Conservation (phyloP, 2,888 invertebrate genomes). For the Steromphala cineraria region DNA sequence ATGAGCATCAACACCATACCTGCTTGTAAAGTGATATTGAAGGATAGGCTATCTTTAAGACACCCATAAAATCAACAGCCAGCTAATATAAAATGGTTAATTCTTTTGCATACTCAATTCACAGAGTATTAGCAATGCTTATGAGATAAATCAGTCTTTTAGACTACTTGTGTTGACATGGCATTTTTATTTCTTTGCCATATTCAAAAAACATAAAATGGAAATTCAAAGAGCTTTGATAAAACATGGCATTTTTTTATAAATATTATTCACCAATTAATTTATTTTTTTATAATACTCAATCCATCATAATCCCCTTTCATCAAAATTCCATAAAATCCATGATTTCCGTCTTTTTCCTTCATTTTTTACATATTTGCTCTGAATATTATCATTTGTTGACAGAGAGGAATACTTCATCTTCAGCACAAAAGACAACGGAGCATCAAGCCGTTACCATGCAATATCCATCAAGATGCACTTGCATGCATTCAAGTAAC, state of each 20-base stretch:
- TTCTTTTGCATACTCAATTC: neutral
- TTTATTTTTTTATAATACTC: neutral
- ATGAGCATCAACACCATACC: too few relatives aligned
- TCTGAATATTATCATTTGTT: too few relatives aligned
- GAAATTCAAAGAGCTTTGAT: neutral
- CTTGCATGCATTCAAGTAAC: neutral
- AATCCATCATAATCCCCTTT: neutral
- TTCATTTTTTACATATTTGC: neutral
- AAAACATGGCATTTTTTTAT: neutral
- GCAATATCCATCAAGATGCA: neutral
- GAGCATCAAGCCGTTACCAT: neutral
- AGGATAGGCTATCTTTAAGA: too few relatives aligned
- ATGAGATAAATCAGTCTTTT: neutral
- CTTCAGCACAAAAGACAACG: too few relatives aligned
- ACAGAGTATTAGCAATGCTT: too few relatives aligned
- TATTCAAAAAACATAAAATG: too few relatives aligned
- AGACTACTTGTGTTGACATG: neutral
- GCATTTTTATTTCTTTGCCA: neutral
- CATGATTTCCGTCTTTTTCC: neutral
- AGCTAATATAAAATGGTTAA: too few relatives aligned
- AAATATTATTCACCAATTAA: neutral
- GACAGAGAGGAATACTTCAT: too few relatives aligned
- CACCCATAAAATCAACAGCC: too few relatives aligned
- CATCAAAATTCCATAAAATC: too few relatives aligned
- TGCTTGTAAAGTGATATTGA: too few relatives aligned